These are phyloP conservation scores for Piprites chloris DNA, from an alignment of 2,113 vertebrate genomes.

Conservation along the genomic window DNA sequence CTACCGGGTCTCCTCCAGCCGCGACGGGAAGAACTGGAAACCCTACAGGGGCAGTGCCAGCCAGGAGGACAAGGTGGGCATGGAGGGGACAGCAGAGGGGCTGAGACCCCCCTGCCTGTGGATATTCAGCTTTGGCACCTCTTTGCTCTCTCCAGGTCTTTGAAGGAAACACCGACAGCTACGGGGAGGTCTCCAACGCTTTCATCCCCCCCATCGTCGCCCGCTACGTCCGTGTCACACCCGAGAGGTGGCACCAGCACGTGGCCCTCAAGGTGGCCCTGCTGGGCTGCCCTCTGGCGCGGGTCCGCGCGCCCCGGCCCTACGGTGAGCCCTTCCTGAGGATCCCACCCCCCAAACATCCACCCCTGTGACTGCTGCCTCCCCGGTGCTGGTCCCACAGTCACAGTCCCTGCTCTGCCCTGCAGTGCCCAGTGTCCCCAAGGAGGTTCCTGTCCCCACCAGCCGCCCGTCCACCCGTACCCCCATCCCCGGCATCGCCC, in stretches of 20 bases:
- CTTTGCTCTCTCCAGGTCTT: constrained; percentile 73
- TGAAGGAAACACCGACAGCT: constrained; percentile 73
- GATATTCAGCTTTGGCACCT: accelerated
- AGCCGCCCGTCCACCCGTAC: background rate
- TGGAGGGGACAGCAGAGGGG: too few relatives aligned
- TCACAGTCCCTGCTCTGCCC: accelerated
- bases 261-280: constrained; percentile 74
- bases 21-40: constrained; percentile 81
- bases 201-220: constrained; percentile 76
- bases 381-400: background rate
- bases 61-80: constrained; percentile 78
- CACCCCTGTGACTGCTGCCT: background rate
- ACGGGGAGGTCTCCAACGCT: constrained; percentile 74
- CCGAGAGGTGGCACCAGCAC: constrained; percentile 70
- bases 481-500: background rate
- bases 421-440: background rate
- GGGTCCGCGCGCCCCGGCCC: background rate
- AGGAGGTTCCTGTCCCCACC: background rate
- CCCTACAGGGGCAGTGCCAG: constrained; percentile 71
- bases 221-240: constrained; percentile 77
- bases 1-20: constrained; percentile 78
- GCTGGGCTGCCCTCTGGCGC: constrained; percentile 72
- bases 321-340: background rate
- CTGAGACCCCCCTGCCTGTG: background rate
- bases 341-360: accelerated